Base-by-base conservation (phyloP, 2,113 vertebrate genomes). In the Tragulus kanchil region DNA sequence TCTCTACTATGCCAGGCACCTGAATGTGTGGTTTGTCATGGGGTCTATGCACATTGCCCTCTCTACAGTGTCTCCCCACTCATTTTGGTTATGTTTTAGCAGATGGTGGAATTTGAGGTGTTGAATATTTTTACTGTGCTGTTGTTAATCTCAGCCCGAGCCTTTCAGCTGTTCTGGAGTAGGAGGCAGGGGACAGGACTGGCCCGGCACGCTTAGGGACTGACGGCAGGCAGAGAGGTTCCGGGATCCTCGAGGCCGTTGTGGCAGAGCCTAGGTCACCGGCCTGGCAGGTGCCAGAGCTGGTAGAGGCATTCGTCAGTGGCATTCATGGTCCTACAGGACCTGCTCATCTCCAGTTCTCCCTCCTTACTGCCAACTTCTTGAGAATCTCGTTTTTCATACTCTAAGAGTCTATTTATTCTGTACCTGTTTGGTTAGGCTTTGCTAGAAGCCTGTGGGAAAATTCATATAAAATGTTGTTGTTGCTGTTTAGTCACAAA, bases 141-240 rank as follows among this genome's bases (percentile, higher is more conserved):
- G 10, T 36, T 16, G 13, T 36, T 67, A 61, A 83, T 28, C 8
- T 83, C 17, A 93, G 26, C 25, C 28, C 0, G 0, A 6, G 8
- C 58, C 28, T 88, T 65, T 73, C 42, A 78, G 14, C 3, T 81
- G 2, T 54, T 52, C 58, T 15, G 3, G 26, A 67, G 9, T 1
- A 21, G 58, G 50, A 82, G 19, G 23, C 17, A 8, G 58, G 5
- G 65, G 5, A 2, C 17, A 5, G 19, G 25, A 19, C 26, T 10
- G 67, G 12, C 0, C 3, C 14, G 6, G 2, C 10, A 23, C 54
- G 26, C 8, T 23, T 25, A 14, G 56, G 42, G 28, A 13, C 62
- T 3, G 56, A 21, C 36, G 48, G 1, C 5, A 3, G 5, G 12
- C 1, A 6, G 23, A 77, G 25, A 17, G 26, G 14, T 19, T 54